Evolutionary conservation across 92 coral and sea anemone species (phyloP), one percentile per base, ranked within the genome.

Genomic region (Zoanthus gigantus): DNA sequence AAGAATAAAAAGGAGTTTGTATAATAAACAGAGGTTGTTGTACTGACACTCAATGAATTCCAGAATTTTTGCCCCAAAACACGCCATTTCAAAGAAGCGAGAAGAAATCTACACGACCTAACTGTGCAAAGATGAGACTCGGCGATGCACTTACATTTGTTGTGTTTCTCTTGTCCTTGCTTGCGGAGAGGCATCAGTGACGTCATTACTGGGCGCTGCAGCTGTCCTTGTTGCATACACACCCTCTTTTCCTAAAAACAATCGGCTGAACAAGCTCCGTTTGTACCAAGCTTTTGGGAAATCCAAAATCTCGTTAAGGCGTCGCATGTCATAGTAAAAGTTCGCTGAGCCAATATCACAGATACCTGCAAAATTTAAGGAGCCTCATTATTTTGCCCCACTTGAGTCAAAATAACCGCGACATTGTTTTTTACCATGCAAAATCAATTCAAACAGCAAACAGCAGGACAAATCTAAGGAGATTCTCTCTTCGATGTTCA

Each of bases 201-300:
- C 89, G 67, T 95, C 93, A n/a, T 93, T 57, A 15, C 88, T 78
- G 75, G 89, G 16, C 14, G 88, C 74, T 17, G 96, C 87, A 17
- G 92, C 93, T 10, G 98, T 86, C 85, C 94, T 97, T 0, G 99
- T 94, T 2, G 99, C 99, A 79, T 97, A 97, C 30, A 98, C 91
- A 10, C 99, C 99, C 87, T 97, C 99, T 74, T 93, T 97, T 56
- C 99, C 99, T 18, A 97, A 89, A 82, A 97, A 93, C 67, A 97
- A 80, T 66, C 99, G 92, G 84, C 98, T 96, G 28, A 95, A 91
- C 76, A 97, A 90, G 77, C 96, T 93, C 44, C 98, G 90, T 83
- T 97, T 97, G 92, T 97, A 94, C 99, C 99, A 97, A 46, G 98
- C 98, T 87, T 93, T 97, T 0, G 99, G 99, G 86, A 97, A 97